Evolutionary conservation across 2,113 vertebrate species (phyloP), one percentile per base, ranked within the genome.

Genomic region (Myiagra hebetior): DNA sequence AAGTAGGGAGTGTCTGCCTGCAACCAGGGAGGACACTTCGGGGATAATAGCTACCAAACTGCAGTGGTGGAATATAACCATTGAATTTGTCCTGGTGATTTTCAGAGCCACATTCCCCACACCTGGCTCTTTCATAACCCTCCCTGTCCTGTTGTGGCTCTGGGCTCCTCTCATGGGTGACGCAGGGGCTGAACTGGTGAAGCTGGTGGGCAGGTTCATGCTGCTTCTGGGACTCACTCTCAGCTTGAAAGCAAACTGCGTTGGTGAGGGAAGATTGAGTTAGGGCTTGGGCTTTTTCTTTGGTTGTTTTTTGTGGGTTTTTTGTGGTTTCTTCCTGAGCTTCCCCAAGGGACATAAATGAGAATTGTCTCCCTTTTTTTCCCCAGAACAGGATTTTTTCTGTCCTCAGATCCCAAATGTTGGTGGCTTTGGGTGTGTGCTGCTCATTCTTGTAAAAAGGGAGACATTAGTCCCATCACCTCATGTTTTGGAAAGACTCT

Each of bases 51-150:
- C 47, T 76, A 44, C 80, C 82, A 26, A 67, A 63, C 39, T 76
- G 35, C 0, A 0, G 12, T 1, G 1, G 24, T 73, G 50, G 37
- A 50, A 55, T 39, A 23, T 10, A 64, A 67, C 59, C 0, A 2
- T 63, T 55, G 28, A 1, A 2, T 73, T 94, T 41, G 8, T 73
- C 42, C 39, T 53, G 23, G 44, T 16, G 79, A 35, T 86, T 76
- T 87, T 80, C 44, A 83, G 82, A 69, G 13, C 46, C 1, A 3
- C 1, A 2, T 67, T 84, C 42, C n/a, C 30, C 22, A 23, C 2
- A 2, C 26, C 80, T 2, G 1, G 27, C 23, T 57, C 50, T 60
- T 63, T 15, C 1, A 6, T 59, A 55, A 56, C 23, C 13, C 13
- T 77, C 27, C 13, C 4, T 37, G 20, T 62, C 26, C 31, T 52